Evolutionary conservation across 2,797 vertebrate species (phyloP), one percentile per base, ranked within the genome.

Genomic region (Lutra lutra): DNA sequence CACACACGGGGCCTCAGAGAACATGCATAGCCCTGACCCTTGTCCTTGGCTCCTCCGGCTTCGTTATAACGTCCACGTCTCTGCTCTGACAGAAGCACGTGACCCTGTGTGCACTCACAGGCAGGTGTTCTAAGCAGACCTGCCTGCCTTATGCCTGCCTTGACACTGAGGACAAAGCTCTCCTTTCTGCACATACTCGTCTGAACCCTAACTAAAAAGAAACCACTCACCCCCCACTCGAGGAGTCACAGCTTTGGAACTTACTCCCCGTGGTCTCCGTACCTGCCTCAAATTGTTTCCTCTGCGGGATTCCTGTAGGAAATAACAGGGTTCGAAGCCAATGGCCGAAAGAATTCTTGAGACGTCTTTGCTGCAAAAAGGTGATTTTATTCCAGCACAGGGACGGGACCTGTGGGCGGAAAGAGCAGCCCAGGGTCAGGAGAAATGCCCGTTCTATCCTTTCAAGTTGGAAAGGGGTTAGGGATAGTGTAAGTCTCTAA

Each of bases 1-100:
- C 20, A 12, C 2, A 12, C 68, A 23, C 5, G 11, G 35, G 35
- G 5, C 20, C 68, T 38, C 21, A 2, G 68, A 70, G 68, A 11
- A 1, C 1, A 20, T 21, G 20, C 68, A 0, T 70, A 4, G 35
- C 35, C 68, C 35, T 1, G 10, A 0, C 68, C 35, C 68, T 70
- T 2, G 20, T 70, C 68, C 68, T 21, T 20, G 2, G 68, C 5
- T 10, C 8, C 66, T n/a, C 9, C 17, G 38, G 35, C 68, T 70
- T 40, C 11, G 0, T 38, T 23, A 20, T 6, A 12, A 38, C 20
- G 2, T 38, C 20, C 10, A 13, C 2, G 1, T 23, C 5, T 70
- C 68, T 38, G 35, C 68, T 35, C 20, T 3, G 35, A 38, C 9
- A 23, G 68, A 20, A 12, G 4, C 10, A 56, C 5, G 51, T 51